These are phyloP conservation scores for Drosophila tripunctata DNA, from an alignment of 2,888 invertebrate genomes.

Conservation along the genomic window DNA sequence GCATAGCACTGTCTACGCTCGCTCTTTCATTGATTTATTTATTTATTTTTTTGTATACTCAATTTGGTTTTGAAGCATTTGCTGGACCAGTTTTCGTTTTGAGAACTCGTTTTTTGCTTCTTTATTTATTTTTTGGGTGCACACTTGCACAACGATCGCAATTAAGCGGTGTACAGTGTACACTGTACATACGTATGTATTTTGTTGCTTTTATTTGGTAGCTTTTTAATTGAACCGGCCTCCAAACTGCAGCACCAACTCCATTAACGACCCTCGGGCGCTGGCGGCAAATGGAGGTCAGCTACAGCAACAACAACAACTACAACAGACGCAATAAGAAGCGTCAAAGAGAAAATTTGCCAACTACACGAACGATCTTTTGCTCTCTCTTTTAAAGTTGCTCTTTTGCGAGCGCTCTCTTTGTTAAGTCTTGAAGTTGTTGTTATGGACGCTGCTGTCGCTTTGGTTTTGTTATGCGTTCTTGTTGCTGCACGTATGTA, in stretches of 20 bases:
- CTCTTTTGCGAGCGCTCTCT: slow-evolving; percentile 15
- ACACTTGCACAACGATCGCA: slow-evolving; percentile 58
- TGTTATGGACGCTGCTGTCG: slow-evolving; percentile 32
- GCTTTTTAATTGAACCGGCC: slow-evolving; percentile 67
- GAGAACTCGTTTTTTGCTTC: slow-evolving; percentile 62
- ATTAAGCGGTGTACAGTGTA: slow-evolving; percentile 36
- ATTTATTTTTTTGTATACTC: background rate
- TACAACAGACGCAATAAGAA: slow-evolving; percentile 37
- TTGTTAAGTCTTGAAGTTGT: slow-evolving; percentile 66
- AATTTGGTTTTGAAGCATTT: slow-evolving; percentile 42
- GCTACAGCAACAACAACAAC: slow-evolving; percentile 14
- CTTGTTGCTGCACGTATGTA: slow-evolving; percentile 50
- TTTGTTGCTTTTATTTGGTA: slow-evolving; percentile 18
- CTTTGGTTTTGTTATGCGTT: slow-evolving; percentile 53
- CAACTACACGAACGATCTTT: slow-evolving; percentile 7
- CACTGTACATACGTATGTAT: background rate
- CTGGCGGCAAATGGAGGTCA: slow-evolving; percentile 73
- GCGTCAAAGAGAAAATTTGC: slow-evolving; percentile 63
- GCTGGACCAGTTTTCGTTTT: slow-evolving; percentile 68
- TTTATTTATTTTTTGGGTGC: slow-evolving; percentile 28
- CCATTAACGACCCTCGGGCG: slow-evolving; percentile 52
- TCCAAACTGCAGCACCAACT: slow-evolving; percentile 48
- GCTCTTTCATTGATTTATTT: slow-evolving; percentile 32
- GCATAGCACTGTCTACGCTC: background rate
- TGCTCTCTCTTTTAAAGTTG: no score